Conservation (phyloP, 2,113 vertebrate genomes). For the Megaceryle torquata region DNA sequence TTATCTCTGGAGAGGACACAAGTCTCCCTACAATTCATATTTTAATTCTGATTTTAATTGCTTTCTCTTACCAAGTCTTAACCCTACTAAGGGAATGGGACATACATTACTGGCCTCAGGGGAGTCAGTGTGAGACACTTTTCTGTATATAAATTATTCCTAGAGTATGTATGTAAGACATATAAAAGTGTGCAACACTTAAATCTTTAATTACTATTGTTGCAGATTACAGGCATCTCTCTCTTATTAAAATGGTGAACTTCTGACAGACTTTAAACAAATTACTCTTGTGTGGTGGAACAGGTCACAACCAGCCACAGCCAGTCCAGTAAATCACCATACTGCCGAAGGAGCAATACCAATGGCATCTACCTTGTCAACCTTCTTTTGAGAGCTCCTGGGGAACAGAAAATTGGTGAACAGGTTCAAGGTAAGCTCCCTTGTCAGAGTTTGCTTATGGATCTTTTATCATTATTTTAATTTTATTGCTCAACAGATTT, state of each 20-base stretch:
- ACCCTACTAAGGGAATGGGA: neutral
- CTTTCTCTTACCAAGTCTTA: neutral
- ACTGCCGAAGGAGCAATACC: neutral
- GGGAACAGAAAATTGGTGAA: neutral
- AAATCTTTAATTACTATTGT: constrained; percentile 8
- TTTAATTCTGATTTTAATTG: neutral
- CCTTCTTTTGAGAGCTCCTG: neutral
- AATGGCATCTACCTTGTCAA: neutral
- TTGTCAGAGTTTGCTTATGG: neutral
- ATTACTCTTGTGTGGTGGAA: neutral
- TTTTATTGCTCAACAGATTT: neutral
- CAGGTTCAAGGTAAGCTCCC: neutral
- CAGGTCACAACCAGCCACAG: neutral
- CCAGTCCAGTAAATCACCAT: neutral
- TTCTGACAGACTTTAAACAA: neutral
- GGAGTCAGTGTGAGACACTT: neutral
- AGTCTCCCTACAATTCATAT: neutral
- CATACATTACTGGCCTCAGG: neutral
- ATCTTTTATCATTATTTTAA: neutral
- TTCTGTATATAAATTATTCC: constrained; percentile 20
- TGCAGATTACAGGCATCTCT: neutral
- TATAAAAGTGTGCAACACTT: neutral
- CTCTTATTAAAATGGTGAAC: neutral
- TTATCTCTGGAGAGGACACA: neutral
- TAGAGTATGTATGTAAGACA: neutral